These are phyloP conservation scores for Tetrapedia diversipes DNA, from an alignment of 2,888 invertebrate species.

Conservation along the genomic window DNA sequence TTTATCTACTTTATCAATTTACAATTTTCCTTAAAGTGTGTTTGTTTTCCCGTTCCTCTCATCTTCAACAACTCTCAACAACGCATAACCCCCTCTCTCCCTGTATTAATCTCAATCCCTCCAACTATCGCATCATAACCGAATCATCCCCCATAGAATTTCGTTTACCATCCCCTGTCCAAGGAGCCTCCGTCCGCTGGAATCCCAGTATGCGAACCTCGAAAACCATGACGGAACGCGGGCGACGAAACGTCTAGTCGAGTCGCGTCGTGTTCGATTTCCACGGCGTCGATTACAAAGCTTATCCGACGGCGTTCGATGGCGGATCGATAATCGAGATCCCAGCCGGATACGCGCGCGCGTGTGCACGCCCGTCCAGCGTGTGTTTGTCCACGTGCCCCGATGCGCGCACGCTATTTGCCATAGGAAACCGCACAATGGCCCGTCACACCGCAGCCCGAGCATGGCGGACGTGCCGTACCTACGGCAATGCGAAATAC, in stretches of 20 bases:
- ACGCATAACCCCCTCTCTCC: too few relatives aligned
- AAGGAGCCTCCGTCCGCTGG: too few relatives aligned
- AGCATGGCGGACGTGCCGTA: constrained; percentile 60
- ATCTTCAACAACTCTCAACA: too few relatives aligned
- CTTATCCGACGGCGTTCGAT: constrained; percentile 16
- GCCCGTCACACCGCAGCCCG: constrained; percentile 69
- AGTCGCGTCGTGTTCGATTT: background rate
- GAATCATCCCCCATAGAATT: too few relatives aligned
- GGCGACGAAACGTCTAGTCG: constrained; percentile 1
- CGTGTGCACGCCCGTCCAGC: constrained; percentile 4
- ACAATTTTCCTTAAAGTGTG: too few relatives aligned
- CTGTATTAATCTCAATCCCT: too few relatives aligned
- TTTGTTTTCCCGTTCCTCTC: too few relatives aligned
- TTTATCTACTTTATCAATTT: too few relatives aligned
- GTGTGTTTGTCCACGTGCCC: constrained; percentile 54
- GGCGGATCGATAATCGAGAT: constrained; percentile 63
- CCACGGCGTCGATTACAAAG: constrained; percentile 36
- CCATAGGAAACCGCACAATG: constrained; percentile 72
- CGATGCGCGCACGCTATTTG: constrained; percentile 63
- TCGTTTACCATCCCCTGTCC: too few relatives aligned
- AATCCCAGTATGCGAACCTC: too few relatives aligned
- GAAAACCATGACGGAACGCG: constrained; percentile 1
- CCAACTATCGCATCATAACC: too few relatives aligned
- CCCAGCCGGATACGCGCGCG: constrained; percentile 3
- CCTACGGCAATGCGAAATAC: constrained; percentile 56